Evolutionary conservation across 1,140 invertebrate species (phyloP).

Genomic region (Ladona fulva): DNA sequence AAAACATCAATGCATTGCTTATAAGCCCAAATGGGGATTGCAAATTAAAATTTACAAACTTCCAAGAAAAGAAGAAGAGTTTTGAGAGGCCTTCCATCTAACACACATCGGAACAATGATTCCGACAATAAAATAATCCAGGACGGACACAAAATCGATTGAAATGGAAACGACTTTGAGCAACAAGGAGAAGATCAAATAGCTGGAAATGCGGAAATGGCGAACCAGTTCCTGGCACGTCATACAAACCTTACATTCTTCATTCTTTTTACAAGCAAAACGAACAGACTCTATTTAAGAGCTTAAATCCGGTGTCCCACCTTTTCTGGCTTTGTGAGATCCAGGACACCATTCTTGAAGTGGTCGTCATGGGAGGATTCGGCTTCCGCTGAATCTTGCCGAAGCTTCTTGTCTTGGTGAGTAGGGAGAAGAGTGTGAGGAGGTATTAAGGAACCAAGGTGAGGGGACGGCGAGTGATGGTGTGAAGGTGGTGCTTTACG

Average conservation of each 20-base stretch:
- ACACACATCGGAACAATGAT: background rate
- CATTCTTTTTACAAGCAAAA: background rate
- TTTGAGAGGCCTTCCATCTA: background rate
- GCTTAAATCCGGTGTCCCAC: constrained; percentile 23
- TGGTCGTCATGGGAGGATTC: constrained; percentile 2
- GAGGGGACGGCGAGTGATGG: background rate
- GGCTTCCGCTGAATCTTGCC: background rate
- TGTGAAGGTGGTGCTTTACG: background rate
- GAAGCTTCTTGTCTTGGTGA: constrained; percentile 10
- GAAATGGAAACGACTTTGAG: background rate
- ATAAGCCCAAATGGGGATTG: too few relatives aligned
- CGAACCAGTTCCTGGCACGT: background rate
- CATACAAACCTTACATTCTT: background rate
- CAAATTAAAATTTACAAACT: too few relatives aligned
- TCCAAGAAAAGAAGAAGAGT: too few relatives aligned
- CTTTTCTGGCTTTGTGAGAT: constrained; percentile 35
- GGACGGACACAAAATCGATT: constrained; percentile 4
- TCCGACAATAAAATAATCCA: background rate
- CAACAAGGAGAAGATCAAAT: background rate
- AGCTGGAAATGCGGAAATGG: background rate
- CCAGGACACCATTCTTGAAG: constrained; percentile 20
- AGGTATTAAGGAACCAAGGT: background rate
- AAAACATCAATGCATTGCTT: too few relatives aligned
- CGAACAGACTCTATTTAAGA: background rate
- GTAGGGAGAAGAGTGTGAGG: background rate